Conservation (phyloP, 2,797 vertebrate genomes). For the Hemitrygon akajei region DNA sequence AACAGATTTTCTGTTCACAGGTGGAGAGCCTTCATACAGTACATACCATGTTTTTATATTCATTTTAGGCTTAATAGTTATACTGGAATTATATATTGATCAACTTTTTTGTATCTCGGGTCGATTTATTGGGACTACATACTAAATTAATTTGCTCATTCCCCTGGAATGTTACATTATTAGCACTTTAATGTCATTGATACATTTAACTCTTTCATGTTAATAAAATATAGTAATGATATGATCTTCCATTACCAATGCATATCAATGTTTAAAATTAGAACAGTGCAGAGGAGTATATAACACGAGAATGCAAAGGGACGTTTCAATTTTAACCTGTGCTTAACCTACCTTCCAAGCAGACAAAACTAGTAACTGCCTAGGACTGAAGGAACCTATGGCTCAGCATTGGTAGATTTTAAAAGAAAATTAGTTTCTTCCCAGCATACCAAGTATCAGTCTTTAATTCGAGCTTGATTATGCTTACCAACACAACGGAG, state of each 20-base stretch:
- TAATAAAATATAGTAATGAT: not conserved
- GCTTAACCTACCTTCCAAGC: not conserved
- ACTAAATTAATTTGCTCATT: no score
- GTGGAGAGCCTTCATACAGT: not conserved
- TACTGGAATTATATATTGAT: no score
- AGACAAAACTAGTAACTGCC: not conserved
- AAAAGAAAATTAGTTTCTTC: not conserved
- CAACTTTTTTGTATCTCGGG: no score
- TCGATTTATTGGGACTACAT: no score
- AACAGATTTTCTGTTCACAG: not conserved
- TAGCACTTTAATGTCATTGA: not conserved
- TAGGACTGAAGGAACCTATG: not conserved
- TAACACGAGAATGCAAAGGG: not conserved
- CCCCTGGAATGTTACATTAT: no score
- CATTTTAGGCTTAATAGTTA: no score
- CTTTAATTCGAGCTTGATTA: not conserved
- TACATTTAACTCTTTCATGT: not conserved
- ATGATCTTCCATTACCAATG: no score
- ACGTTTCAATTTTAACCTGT: not conserved
- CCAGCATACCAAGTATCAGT: not conserved
- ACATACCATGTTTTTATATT: not conserved
- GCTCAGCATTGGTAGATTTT: not conserved
- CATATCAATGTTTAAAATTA: not conserved
- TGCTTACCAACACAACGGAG: slow-evolving; percentile 13
- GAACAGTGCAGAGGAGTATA: not conserved